Conservation (phyloP, 2,113 vertebrate genomes). For the Cryptomyrus ogoouensis region DNA sequence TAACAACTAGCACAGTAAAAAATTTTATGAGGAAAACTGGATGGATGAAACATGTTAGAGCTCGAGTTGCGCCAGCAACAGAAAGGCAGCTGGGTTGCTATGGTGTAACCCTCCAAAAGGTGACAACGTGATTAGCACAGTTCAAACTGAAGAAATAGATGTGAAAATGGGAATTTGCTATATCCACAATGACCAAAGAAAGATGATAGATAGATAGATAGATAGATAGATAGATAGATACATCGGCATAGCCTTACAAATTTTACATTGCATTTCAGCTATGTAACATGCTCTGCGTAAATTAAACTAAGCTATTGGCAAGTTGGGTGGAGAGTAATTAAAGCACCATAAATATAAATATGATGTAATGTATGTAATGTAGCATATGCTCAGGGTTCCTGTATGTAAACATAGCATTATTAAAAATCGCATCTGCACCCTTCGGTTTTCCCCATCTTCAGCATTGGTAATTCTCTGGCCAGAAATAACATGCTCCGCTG, state of each 20-base stretch:
- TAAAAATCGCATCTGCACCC: conserved; percentile 19
- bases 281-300: background rate
- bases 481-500: conserved; percentile 40
- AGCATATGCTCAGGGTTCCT: conserved; percentile 12
- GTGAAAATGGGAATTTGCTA: background rate
- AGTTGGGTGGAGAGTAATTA: background rate
- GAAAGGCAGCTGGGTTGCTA: background rate
- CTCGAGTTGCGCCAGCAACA: background rate
- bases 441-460: conserved; percentile 23
- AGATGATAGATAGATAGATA: background rate
- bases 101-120: background rate
- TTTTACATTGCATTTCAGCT: background rate
- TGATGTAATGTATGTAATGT: background rate
- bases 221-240: background rate
- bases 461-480: conserved; percentile 35
- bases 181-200: background rate
- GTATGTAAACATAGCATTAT: conserved; percentile 1
- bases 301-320: background rate
- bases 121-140: background rate
- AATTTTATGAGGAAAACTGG: background rate
- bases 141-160: background rate
- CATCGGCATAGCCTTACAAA: background rate
- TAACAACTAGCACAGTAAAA: background rate
- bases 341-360: background rate
- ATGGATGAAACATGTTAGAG: background rate